Evolutionary conservation across 2,888 invertebrate genomes (phyloP).

Genomic region (Ernsta delagoae): DNA sequence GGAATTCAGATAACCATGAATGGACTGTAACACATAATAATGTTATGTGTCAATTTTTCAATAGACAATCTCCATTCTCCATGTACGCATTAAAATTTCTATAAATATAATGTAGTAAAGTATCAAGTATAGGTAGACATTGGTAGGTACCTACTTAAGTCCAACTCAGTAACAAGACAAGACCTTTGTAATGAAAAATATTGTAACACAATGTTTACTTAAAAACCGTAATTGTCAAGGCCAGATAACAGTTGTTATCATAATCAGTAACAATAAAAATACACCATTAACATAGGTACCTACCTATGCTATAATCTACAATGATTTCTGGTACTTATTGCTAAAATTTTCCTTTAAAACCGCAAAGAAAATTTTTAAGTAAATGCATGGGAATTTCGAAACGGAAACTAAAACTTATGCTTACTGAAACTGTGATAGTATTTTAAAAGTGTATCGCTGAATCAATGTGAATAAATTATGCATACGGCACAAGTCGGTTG

Average conservation of each 20-base stretch:
- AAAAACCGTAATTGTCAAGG: constrained; percentile 25
- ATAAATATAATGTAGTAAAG: no score
- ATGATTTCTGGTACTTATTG: not conserved
- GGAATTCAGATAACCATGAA: no score
- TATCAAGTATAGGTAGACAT: no score
- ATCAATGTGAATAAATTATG: constrained; percentile 72
- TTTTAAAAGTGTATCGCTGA: constrained; percentile 52
- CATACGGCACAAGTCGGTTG: constrained; percentile 57
- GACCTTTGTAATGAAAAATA: not conserved
- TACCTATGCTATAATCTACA: not conserved
- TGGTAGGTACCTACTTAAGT: no score
- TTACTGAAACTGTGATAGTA: constrained; percentile 18
- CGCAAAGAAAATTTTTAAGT: constrained; percentile 1
- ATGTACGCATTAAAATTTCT: no score
- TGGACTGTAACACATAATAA: no score
- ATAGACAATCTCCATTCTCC: no score
- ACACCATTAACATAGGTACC: constrained; percentile 8
- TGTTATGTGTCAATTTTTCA: no score
- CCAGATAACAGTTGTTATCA: constrained; percentile 31
- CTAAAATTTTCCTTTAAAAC: constrained; percentile 12
- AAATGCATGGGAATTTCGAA: constrained; percentile 3
- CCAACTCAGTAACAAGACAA: not conserved
- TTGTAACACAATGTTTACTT: constrained; percentile 25
- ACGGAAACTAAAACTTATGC: constrained; percentile 11
- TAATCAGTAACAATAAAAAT: constrained; percentile 29